Base-by-base conservation (phyloP, 1,140 invertebrate genomes). In the Drosophila micromelanica region DNA sequence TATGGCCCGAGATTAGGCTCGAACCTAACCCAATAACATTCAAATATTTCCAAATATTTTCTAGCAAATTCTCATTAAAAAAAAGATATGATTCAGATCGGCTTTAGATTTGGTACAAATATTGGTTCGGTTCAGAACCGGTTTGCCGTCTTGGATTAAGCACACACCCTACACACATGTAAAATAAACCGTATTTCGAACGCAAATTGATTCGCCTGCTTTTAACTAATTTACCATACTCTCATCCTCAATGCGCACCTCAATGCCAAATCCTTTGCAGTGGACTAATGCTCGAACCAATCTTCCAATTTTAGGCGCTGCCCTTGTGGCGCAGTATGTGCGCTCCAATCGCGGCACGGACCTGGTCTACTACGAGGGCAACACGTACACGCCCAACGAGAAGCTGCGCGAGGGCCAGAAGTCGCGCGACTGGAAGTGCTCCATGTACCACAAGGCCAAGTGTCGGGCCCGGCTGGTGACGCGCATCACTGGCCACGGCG, bases 341-440 rank as follows among this genome's bases (percentile, higher is more conserved):
- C 74, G 78, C 1, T 91, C 90, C 3, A 76, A 79, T 32, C 90
- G 91, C 9, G 91, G 91, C 23, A 91, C 91, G 5, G 80, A 90
- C 38, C 52, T 92, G 20, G 90, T 92, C 20, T 81, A 87, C 23
- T 75, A 80, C 35, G 73, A 90, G 48, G 78, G 80, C 3, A 92
- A 92, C 42, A 92, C 91, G 1, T 92, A 90, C 48, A 92, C 91
- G 9, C 91, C 91, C 55, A 92, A 92, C 35, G 90, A 91, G 37
- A 92, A 92, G 65, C 38, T 73, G 17, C 67, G 77, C 5, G 64
- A 72, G 27, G 91, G 90, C 0, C 87, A 90, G 4, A 74, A 67
- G 6, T 89, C 81, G 5, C 73, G 91, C 0, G 90, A 91, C 42
- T 92, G 90, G 90, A 92, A 92, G 45, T 92, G 91, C 54, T 91